Base-by-base conservation (phyloP, 1,140 invertebrate genomes). In the Triops longicaudatus region DNA sequence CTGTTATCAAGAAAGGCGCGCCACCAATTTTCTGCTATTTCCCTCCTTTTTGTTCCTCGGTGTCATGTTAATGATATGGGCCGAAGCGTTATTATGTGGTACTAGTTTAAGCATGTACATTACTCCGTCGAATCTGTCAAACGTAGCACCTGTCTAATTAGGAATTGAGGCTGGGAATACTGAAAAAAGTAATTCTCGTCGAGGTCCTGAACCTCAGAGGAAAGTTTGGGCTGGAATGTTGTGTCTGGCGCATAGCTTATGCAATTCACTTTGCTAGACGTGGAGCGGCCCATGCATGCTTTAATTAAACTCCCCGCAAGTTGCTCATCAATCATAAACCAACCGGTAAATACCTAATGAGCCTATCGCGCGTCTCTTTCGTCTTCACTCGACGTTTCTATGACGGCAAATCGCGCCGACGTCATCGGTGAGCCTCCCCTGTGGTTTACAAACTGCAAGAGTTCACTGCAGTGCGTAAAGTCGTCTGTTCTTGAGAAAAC, bases 251-350 rank as follows among this genome's bases (percentile, higher is more conserved):
- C 3, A 63, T 63, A 22, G 14, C 17, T 17, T 63, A 22, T 22
- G n/a, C 50, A 63, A 63, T 63, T 63, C 50, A 63, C 50, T 63
- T 63, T 22, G 22, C n/a, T 22, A 63, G 50, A 63, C 50, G 17
- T 22, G 17, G 22, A 63, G 50, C 50, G 50, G 50, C 22, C 50
- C 50, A 63, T 63, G 14, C 50, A 63, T 63, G 50, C 50, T 63
- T 63, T 63, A 63, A 63, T 63, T 63, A 63, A n/a, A 63, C 50
- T 63, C 22, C 22, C 50, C 50, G 50, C 50, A 22, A 63, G 50
- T 22, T 63, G 50, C 50, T 63, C 50, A 63, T 63, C 50, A 17
- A 63, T 63, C 50, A 63, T 63, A 11, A 22, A 63, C 1, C 50
- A 63, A 63, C 50, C 50, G 50, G 22, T 63, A 63, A 63, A 22